Percentiles rank a stretch among this genome's conserved stretches.
These are phyloP conservation scores for Clamator glandarius DNA, from an alignment of 2,797 vertebrate species.

Conservation along the genomic window DNA sequence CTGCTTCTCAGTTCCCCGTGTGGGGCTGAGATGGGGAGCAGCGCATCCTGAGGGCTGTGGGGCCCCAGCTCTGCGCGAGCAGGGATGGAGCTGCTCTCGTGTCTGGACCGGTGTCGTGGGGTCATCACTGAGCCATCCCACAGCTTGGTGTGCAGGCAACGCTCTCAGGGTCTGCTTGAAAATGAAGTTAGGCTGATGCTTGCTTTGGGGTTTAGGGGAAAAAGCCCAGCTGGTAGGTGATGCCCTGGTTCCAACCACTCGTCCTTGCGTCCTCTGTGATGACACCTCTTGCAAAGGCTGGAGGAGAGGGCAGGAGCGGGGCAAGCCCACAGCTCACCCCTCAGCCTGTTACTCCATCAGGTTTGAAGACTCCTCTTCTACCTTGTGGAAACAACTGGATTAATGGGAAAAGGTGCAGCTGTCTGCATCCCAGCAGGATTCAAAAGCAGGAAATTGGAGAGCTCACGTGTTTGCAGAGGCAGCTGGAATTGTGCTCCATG, in stretches of 20 bases:
- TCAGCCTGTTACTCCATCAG: background rate
- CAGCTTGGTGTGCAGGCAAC: background rate
- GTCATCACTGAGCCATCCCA: fast-evolving
- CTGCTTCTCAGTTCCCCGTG: background rate
- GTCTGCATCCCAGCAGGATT: background rate
- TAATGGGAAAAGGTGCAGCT: background rate
- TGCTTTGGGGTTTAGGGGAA: background rate
- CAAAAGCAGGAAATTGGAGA: background rate
- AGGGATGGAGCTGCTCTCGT: background rate
- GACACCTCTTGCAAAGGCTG: background rate
- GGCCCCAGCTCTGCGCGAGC: background rate
- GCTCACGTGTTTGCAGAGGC: background rate
- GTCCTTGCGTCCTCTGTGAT: background rate
- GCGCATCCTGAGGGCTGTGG: background rate
- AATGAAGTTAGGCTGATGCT: background rate
- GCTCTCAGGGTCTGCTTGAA: fast-evolving
- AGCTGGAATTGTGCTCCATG: background rate
- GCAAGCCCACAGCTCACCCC: background rate
- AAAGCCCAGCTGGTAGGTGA: background rate
- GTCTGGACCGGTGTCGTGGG: background rate
- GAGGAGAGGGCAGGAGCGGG: fast-evolving
- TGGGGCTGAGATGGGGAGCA: fast-evolving
- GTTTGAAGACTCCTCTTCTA: background rate
- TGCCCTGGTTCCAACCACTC: background rate
- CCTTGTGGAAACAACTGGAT: background rate